Evolutionary conservation across 2,113 vertebrate genomes (phyloP), one percentile per base, ranked within the genome.

Genomic region (Brachyhypopomus gauderio): DNA sequence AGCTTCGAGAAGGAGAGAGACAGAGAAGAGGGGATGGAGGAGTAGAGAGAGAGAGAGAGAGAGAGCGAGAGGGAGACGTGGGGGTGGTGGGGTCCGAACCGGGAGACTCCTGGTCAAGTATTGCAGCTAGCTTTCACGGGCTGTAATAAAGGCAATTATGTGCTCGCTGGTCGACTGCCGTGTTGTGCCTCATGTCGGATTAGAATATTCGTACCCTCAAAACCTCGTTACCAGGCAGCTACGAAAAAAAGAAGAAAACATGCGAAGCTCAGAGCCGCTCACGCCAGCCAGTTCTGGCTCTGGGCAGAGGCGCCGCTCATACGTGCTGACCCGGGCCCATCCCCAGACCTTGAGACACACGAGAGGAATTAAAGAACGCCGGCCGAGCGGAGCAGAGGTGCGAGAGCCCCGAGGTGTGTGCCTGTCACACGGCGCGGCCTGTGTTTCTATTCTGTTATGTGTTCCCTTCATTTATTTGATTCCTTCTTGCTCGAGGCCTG

Each of bases 61-160:
- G 30, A 59, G 82, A 25, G 60, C 48, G 69, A 23, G 38, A 36
- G 64, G 7, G 2, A n/a, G 58, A 27, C 11, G 25, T n/a, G 9
- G n/a, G 45, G 36, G 60, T 22, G 52, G 22, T 36, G 56, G 62
- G 20, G 70, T 58, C 36, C 8, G n/a, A 58, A 62, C 12, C 30
- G 4, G 82, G 60, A 66, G 77, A 79, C 48, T 79, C 60, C 90
- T 88, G 87, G 83, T 93, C 92, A 88, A 88, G 93, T 93, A 91
- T 91, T 88, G 89, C 90, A 93, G 92, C 92, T 93, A 91, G 91
- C 92, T 95, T 95, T 94, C 93, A 91, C 92, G 82, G 90, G 89
- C 87, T 90, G 89, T 88, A 92, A 94, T 94, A 94, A 81, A 94
- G 91, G 88, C 89, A 91, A 92, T 94, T 94, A 94, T 90, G 91